These are phyloP conservation scores for Trimorus sp. DNA, from an alignment of 2,888 invertebrate genomes.

Conservation along the genomic window DNA sequence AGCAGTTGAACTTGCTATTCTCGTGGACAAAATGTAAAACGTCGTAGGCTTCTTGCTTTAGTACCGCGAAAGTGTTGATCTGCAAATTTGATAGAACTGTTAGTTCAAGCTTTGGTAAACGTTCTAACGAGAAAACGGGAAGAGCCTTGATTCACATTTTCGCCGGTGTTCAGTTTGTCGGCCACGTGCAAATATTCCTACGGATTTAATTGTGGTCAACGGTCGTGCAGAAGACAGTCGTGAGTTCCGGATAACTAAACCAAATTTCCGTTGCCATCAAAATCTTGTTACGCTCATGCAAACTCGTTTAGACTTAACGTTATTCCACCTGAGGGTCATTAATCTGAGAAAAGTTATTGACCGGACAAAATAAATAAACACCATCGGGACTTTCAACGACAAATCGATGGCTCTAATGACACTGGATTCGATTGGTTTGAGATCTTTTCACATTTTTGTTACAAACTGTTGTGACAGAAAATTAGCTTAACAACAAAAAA, in stretches of 20 bases:
- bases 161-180: slow-evolving; percentile 73
- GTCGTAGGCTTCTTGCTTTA: slow-evolving; percentile 46
- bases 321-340: slow-evolving; percentile 55
- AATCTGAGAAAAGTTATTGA: slow-evolving; percentile 39
- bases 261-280: slow-evolving; percentile 72
- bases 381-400: no score
- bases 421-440: no score
- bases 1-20: no score
- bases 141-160: slow-evolving; percentile 66
- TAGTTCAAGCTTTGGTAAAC: slow-evolving; percentile 61
- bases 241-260: slow-evolving; percentile 77
- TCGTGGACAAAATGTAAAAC: background rate
- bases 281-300: slow-evolving; percentile 63
- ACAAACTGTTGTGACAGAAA: no score
- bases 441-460: no score
- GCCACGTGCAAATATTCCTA: slow-evolving; percentile 75
- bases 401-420: no score
- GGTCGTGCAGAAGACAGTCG: slow-evolving; percentile 67
- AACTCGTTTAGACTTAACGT: slow-evolving; percentile 58
- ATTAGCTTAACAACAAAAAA: no score
- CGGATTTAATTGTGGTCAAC: slow-evolving; percentile 78
- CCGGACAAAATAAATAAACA: background rate
- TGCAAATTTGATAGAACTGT: slow-evolving; percentile 65
- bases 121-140: slow-evolving; percentile 63
- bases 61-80: slow-evolving; percentile 57